These are phyloP conservation scores for Channa maculata DNA, from an alignment of 2,113 vertebrate species.

Conservation along the genomic window DNA sequence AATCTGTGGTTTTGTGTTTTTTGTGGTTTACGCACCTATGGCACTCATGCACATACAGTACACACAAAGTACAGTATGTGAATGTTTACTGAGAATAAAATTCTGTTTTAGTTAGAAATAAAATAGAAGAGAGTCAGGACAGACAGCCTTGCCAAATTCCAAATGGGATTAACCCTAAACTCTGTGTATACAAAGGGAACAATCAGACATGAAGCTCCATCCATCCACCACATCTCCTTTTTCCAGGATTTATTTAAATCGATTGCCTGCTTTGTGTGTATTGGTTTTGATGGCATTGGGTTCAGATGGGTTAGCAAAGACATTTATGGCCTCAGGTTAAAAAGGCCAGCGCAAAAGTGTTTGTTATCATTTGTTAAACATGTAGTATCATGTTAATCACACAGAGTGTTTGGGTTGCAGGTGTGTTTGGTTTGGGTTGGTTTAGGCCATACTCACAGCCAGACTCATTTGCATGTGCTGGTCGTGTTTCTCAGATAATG, in stretches of 20 bases:
- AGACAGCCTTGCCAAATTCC: no score
- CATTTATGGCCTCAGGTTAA: not conserved
- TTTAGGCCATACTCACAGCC: not conserved
- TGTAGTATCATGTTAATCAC: not conserved
- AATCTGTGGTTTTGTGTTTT: not conserved
- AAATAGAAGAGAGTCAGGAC: no score
- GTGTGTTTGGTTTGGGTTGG: not conserved
- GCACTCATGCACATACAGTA: not conserved
- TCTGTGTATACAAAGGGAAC: not conserved
- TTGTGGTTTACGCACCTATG: not conserved
- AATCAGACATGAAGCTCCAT: not conserved
- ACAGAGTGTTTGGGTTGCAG: not conserved
- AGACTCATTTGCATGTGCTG: not conserved
- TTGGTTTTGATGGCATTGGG: no score
- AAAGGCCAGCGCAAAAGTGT: not conserved
- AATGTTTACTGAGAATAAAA: not conserved
- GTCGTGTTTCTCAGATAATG: not conserved
- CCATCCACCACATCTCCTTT: not conserved
- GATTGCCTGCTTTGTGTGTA: not conserved
- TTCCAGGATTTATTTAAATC: not conserved
- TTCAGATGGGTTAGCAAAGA: not conserved
- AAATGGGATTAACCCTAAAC: not conserved
- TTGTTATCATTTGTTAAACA: constrained; percentile 14
- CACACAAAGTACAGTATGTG: not conserved
- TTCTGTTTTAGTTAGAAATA: no score